A percentile compares a stretch with the other conserved stretches of the same genome.
phyloP scores from a whole-genome alignment of 2,113 vertebrate species.

The Cyphomyrus plagiostoma region DNA sequence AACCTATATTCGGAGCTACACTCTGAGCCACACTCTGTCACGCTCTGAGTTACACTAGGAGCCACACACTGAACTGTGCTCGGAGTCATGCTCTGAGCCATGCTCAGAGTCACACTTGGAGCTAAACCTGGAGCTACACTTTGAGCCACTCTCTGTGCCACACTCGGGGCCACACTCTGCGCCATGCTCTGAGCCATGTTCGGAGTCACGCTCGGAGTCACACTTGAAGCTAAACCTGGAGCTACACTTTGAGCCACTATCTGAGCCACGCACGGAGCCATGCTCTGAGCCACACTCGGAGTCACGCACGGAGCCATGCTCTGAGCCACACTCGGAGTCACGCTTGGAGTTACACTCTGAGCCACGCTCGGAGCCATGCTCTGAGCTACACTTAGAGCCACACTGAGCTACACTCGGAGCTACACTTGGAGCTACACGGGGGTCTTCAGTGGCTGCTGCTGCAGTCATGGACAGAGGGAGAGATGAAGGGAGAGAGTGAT shows the following conservation, averaged over 20 bases:
- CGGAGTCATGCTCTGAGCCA: background rate
- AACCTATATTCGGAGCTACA: too few species aligned
- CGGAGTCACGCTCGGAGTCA: background rate
- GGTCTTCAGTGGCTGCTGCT: background rate
- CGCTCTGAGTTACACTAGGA: background rate
- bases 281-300: background rate
- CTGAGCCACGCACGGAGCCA: background rate
- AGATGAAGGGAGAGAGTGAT: background rate
- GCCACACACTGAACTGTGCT: background rate
- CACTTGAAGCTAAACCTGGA: background rate
- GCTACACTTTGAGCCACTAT: too few species aligned
- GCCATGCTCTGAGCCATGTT: too few species aligned
- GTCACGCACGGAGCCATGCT: background rate
- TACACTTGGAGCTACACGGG: background rate
- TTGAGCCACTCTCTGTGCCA: background rate
- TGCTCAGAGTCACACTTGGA: too few species aligned
- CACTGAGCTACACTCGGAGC: background rate
- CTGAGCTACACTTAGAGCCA: too few species aligned
- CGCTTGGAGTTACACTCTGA: background rate
- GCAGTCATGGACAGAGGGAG: background rate
- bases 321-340: background rate
- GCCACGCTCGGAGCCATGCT: background rate
- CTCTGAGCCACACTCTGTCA: too few species aligned
- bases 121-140: too few species aligned
- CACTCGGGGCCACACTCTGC: too few species aligned